Percentiles rank a stretch among this genome's conserved stretches.
phyloP scores from a whole-genome alignment of 2,888 invertebrate species.

The Habroteleia sp. region DNA sequence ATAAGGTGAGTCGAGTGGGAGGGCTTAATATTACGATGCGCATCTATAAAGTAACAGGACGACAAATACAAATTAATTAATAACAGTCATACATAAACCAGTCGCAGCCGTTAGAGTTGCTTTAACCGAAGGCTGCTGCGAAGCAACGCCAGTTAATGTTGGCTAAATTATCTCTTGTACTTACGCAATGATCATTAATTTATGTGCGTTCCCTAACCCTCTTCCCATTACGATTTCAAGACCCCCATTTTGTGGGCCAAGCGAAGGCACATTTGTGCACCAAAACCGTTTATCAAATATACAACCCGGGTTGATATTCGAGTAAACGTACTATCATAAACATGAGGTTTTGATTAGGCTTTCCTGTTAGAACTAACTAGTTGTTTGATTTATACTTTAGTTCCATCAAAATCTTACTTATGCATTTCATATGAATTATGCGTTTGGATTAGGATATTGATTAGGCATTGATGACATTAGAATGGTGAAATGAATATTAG shows the following conservation, averaged over 20 bases:
- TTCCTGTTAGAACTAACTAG: neutral
- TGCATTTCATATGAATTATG: neutral
- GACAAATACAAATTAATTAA: constrained; percentile 78
- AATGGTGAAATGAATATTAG: too few relatives aligned
- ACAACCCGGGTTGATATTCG: constrained; percentile 28
- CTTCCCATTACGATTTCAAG: constrained; percentile 42
- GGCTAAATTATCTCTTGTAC: constrained; percentile 75
- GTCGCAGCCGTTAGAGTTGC: constrained; percentile 64
- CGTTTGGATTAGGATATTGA: neutral
- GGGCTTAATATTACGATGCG: constrained; percentile 66
- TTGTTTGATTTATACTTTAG: neutral
- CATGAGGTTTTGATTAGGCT: constrained; percentile 13
- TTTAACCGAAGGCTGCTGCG: constrained; percentile 66
- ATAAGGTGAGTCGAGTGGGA: constrained; percentile 19
- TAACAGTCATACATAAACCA: constrained; percentile 73
- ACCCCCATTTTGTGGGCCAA: constrained; percentile 23
- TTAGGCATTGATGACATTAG: neutral
- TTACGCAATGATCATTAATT: constrained; percentile 77
- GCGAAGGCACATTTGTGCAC: constrained; percentile 28
- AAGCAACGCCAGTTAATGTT: constrained; percentile 74
- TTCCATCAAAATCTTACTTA: neutral
- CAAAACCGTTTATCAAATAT: constrained; percentile 37
- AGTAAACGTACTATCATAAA: constrained; percentile 17
- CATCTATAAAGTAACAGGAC: constrained; percentile 66
- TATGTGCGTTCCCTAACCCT: constrained; percentile 62